Evolutionary conservation across 2,113 vertebrate species (phyloP), one percentile per base, ranked within the genome.

Genomic region (Thymallus thymallus): DNA sequence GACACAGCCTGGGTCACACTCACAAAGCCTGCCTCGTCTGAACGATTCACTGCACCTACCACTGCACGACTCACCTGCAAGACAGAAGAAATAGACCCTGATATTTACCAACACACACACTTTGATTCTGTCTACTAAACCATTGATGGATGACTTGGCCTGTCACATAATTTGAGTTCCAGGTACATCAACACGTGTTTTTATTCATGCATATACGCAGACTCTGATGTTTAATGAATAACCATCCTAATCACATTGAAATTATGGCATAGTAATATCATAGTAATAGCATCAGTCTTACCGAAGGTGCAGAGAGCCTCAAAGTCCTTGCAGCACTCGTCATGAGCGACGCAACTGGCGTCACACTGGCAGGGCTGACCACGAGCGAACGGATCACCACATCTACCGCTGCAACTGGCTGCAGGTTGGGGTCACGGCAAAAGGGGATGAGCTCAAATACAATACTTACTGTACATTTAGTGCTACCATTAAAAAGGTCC

Each of bases 261-360:
- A 56, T n/a, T 56, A 7, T 61, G 16, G 18, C n/a, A 61, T 1
- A 12, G 55, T 23, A 61, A 61, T 61, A 22, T 7, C 18, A 22
- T 61, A 61, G 6, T 6, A 9, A 22, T n/a, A 9, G 18, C 16
- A n/a, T 16, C 16, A 68, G 88, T 88, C 82, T 75, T 82, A 98
- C 96, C 93, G 56, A 71, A 12, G 24, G 89, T 93, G 91, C 96
- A 98, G 77, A 91, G 72, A 70, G 83, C 88, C 84, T 90, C 92
- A 84, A 93, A 98, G 87, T 98, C 96, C 6, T 89, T 90, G 80
- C 96, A 98, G 93, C 96, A 98, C 81, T 98, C 96, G 75, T 90
- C 89, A 86, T 94, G 93, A 82, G 82, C 85, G 74, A 92, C 92
- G 85, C 96, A 98, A 87, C 68, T 91, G 88, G 86, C 87, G 85